phyloP scores from a whole-genome alignment of 2,888 invertebrate species.

The Leptinotarsa rubiginosa region DNA sequence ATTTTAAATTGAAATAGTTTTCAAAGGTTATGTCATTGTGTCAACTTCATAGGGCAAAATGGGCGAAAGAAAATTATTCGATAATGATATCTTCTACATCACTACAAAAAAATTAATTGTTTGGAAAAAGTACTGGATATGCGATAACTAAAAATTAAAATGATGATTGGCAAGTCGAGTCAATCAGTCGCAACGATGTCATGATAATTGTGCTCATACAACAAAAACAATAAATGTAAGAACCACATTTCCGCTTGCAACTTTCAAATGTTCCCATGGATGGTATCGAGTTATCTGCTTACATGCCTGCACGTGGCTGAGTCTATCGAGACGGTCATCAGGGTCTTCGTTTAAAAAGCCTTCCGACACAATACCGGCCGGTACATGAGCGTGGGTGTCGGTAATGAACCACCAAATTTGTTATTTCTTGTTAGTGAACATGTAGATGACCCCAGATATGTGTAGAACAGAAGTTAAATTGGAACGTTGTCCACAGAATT shows the following conservation, averaged over 20 bases:
- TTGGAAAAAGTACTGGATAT: too few species aligned
- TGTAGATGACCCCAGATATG: constrained; percentile 49
- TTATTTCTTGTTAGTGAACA: constrained; percentile 53
- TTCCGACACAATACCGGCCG: constrained; percentile 41
- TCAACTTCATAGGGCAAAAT: too few species aligned
- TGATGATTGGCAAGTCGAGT: neutral
- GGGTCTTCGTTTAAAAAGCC: constrained; percentile 43
- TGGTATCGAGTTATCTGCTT: constrained; percentile 56
- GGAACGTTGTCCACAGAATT: neutral
- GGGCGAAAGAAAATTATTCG: too few species aligned
- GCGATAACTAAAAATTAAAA: too few species aligned
- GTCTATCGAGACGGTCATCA: constrained; percentile 61
- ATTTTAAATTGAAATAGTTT: too few species aligned
- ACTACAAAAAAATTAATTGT: too few species aligned
- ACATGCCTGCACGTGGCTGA: constrained; percentile 65
- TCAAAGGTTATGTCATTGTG: too few species aligned
- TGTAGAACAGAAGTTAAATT: constrained; percentile 52
- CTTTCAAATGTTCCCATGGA: constrained; percentile 59
- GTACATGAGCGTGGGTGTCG: constrained; percentile 51
- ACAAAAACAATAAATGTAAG: constrained; percentile 28
- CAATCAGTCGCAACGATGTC: neutral
- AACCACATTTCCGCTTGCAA: constrained; percentile 36
- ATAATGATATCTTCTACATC: too few species aligned
- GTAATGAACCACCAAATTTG: constrained; percentile 57
- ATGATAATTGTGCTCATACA: neutral